phyloP scores from a whole-genome alignment of 2,113 vertebrate genomes.

The Prinia subflava region DNA sequence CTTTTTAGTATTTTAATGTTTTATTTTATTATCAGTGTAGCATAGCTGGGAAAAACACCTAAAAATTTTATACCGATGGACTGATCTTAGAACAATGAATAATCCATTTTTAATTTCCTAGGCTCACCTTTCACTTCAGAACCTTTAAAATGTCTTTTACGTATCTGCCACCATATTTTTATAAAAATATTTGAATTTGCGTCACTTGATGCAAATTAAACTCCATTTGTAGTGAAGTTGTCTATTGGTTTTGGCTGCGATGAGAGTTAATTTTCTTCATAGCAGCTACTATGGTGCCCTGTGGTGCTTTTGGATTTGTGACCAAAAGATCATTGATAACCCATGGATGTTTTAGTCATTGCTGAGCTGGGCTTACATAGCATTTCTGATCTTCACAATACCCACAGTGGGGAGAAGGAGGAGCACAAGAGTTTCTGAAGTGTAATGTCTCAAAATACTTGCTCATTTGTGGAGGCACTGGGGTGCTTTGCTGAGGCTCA shows the following conservation, averaged over 20 bases:
- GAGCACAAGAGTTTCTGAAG: neutral
- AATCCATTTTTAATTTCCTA: neutral
- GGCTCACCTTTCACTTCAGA: neutral
- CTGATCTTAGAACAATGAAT: neutral
- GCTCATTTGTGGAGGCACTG: neutral
- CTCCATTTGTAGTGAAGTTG: neutral
- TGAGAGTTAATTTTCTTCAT: neutral
- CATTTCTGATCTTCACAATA: fast-evolving
- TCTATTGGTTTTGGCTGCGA: neutral
- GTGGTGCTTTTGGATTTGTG: neutral
- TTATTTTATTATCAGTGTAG: neutral
- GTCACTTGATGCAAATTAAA: neutral
- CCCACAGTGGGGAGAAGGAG: fast-evolving
- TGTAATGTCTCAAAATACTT: neutral
- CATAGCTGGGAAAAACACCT: neutral
- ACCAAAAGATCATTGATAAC: neutral
- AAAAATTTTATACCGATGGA: neutral
- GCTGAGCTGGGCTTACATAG: neutral
- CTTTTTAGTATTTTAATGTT: neutral
- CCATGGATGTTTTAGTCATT: fast-evolving
- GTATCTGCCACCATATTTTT: neutral
- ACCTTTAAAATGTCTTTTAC: neutral
- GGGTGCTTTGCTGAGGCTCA: neutral
- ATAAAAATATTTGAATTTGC: neutral
- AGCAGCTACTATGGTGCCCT: neutral